These are phyloP conservation scores for Amphiprion ocellaris DNA, from an alignment of 2,113 vertebrate species.

Conservation along the genomic window DNA sequence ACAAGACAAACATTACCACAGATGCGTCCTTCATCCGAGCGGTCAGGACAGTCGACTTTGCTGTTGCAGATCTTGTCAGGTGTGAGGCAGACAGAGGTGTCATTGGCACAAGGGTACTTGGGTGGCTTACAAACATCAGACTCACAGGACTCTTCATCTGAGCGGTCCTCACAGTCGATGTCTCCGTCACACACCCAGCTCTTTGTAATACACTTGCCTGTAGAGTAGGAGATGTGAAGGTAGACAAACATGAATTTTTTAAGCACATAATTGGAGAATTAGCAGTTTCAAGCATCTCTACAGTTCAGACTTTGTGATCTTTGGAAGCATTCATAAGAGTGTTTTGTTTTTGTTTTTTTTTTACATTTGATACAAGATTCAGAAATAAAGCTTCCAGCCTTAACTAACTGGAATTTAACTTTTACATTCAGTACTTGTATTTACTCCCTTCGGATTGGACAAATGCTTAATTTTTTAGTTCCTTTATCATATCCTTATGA, in stretches of 20 bases:
- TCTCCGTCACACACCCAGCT: constrained; percentile 99
- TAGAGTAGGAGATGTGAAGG: not conserved
- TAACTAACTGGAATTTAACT: not conserved
- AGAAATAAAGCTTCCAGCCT: not conserved
- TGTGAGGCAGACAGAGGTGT: constrained; percentile 93
- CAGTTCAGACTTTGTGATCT: no score
- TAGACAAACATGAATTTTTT: not conserved
- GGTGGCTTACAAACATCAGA: constrained; percentile 93
- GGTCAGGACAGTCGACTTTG: constrained; percentile 93
- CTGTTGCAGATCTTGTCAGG: constrained; percentile 97
- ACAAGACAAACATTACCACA: constrained; percentile 88
- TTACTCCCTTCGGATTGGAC: not conserved
- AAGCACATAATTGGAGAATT: no score
- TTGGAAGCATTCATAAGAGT: not conserved
- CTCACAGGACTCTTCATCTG: constrained; percentile 95
- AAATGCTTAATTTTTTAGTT: not conserved
- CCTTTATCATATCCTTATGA: not conserved
- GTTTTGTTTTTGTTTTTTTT: not conserved
- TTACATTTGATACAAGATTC: not conserved
- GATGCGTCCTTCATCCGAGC: constrained; percentile 95
- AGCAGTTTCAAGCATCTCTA: no score
- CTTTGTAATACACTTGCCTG: constrained; percentile 99
- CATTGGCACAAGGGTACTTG: constrained; percentile 95
- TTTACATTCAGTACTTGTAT: not conserved
- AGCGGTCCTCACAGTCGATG: constrained; percentile 97